Percentiles rank a stretch among this genome's conserved stretches.
phyloP scores from a whole-genome alignment of 2,888 invertebrate genomes.

The Rambutsinella grinnellia region DNA sequence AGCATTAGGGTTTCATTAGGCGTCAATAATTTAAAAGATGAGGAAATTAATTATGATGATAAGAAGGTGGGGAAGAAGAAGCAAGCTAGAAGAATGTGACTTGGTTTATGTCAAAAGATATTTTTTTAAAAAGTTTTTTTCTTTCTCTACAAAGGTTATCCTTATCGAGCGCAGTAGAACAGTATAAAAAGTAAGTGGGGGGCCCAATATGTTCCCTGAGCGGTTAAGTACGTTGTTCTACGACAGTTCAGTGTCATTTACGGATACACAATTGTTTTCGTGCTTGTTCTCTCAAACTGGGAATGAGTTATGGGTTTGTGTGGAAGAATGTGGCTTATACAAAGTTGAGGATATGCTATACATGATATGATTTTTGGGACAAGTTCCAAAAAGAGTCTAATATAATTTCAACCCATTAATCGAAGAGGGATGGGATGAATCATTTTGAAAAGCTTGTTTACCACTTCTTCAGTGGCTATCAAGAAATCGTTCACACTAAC shows the following conservation, averaged over 20 bases:
- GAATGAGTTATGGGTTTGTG: constrained; percentile 34
- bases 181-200: constrained; percentile 48
- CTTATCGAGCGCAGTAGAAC: too few relatives aligned
- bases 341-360: constrained; percentile 2
- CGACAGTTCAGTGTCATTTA: constrained; percentile 49
- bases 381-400: too few relatives aligned
- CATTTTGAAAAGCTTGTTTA: constrained; percentile 35
- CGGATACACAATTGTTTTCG: neutral
- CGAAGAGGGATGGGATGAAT: constrained; percentile 13
- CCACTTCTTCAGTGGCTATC: constrained; percentile 28
- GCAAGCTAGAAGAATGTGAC: neutral
- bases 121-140: too few relatives aligned
- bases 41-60: constrained; percentile 50
- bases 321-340: too few relatives aligned
- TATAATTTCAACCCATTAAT: too few relatives aligned
- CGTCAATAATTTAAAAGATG: constrained; percentile 55
- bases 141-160: too few relatives aligned
- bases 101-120: neutral
- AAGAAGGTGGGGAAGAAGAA: neutral
- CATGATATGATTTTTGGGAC: constrained; percentile 38
- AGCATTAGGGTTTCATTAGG: constrained; percentile 53
- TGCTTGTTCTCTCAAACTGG: constrained; percentile 5
- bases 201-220: constrained; percentile 47
- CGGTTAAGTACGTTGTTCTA: constrained; percentile 49
- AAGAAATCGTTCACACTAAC: neutral